Conservation (phyloP, 2,113 vertebrate species). For the Cnemophilus loriae region DNA sequence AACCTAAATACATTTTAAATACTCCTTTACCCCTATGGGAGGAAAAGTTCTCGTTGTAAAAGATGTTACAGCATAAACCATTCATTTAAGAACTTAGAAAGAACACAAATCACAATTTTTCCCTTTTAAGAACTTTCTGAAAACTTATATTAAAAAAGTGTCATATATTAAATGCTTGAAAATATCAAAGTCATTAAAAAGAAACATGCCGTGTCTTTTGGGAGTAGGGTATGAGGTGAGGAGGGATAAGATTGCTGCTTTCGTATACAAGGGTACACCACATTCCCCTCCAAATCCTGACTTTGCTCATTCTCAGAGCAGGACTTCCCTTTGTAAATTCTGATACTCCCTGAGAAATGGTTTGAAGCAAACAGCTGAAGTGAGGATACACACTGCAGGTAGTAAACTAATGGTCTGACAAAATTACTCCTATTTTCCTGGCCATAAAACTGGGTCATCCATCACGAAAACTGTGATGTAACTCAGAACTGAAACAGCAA, state of each 20-base stretch:
- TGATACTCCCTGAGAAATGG: neutral
- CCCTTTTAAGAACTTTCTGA: neutral
- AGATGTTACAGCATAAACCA: neutral
- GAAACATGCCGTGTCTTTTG: neutral
- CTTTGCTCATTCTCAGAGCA: neutral
- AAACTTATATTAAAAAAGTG: neutral
- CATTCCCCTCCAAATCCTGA: neutral
- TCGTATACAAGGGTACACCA: neutral
- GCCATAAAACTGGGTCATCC: neutral
- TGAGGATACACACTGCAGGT: neutral
- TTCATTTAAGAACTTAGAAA: neutral
- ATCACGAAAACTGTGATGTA: neutral
- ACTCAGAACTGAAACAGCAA: neutral
- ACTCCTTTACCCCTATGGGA: slow-evolving; percentile 24
- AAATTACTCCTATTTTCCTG: neutral
- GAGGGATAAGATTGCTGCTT: neutral
- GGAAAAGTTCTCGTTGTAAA: slow-evolving; percentile 4
- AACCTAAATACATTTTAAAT: slow-evolving; percentile 58
- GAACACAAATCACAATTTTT: neutral
- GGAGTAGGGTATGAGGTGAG: neutral
- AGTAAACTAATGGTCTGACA: slow-evolving; percentile 1
- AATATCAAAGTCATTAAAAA: neutral
- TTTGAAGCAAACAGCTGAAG: neutral
- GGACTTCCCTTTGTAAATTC: neutral
- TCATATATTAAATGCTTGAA: neutral